These are phyloP conservation scores for Dicrostonyx torquatus DNA, from an alignment of 2,797 vertebrate species.

Conservation along the genomic window DNA sequence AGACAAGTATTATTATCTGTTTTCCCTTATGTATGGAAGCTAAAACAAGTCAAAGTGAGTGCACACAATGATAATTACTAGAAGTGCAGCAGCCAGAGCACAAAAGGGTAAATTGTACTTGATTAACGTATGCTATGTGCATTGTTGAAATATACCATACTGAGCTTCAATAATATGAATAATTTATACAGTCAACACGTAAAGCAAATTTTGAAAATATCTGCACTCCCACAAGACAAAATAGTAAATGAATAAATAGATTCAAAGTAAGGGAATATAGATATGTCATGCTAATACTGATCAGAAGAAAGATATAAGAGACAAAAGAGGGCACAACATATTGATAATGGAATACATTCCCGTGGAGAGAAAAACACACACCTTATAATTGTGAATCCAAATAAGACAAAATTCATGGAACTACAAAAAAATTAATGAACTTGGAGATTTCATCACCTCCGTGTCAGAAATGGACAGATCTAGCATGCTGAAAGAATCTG, in stretches of 20 bases:
- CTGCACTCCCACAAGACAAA: background rate
- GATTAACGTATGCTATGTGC: background rate
- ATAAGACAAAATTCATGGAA: background rate
- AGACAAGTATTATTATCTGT: background rate
- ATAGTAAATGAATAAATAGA: background rate
- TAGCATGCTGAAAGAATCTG: background rate
- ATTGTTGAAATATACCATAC: background rate
- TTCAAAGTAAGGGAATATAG: background rate
- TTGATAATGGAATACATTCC: background rate
- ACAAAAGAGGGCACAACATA: background rate
- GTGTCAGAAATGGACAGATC: background rate
- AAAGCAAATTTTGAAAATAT: background rate
- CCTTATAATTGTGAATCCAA: background rate
- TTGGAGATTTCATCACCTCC: background rate
- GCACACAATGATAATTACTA: background rate
- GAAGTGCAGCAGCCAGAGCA: background rate
- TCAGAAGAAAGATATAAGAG: background rate
- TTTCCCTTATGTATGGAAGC: background rate
- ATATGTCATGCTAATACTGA: background rate
- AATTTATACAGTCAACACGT: background rate
- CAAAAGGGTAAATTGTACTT: background rate
- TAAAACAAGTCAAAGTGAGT: background rate
- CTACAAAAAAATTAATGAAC: background rate
- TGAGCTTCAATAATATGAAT: background rate
- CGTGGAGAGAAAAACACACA: background rate